These are phyloP conservation scores for Apotomis turbidana DNA, from an alignment of 2,888 invertebrate genomes.

Conservation along the genomic window DNA sequence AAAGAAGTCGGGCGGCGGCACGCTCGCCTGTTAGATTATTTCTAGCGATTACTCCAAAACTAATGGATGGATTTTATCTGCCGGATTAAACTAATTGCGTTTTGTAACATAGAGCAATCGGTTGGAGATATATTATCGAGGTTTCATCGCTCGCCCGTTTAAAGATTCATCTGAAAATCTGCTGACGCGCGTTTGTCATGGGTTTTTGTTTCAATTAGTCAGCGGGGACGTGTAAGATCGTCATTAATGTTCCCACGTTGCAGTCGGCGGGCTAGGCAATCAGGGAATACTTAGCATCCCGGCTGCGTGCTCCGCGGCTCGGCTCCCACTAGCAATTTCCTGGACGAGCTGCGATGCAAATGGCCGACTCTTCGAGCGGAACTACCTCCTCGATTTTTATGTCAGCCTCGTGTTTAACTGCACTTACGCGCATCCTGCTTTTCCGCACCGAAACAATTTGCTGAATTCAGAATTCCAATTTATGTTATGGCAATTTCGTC, in stretches of 20 bases:
- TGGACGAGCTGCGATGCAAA: conserved; percentile 62
- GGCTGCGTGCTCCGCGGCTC: conserved; percentile 46
- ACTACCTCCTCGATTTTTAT: conserved; percentile 47
- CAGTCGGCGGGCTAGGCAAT: conserved; percentile 37
- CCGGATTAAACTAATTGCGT: conserved; percentile 69
- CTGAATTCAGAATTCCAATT: conserved; percentile 29
- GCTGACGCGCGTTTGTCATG: conserved; percentile 38
- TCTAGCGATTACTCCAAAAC: conserved; percentile 57
- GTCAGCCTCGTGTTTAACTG: conserved; percentile 43
- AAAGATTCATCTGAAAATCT: conserved; percentile 39
- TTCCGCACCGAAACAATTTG: conserved; percentile 31
- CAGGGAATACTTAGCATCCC: conserved; percentile 50
- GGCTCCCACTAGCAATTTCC: conserved; percentile 56
- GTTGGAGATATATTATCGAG: conserved; percentile 47
- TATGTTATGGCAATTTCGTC: conserved; percentile 20
- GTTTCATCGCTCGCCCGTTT: conserved; percentile 49
- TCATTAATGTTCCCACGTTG: conserved; percentile 43
- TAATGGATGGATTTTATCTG: conserved; percentile 68
- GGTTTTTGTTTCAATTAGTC: conserved; percentile 40
- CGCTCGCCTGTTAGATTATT: conserved; percentile 54
- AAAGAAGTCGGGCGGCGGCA: conserved; percentile 47
- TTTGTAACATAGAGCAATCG: conserved; percentile 61
- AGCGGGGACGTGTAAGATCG: conserved; percentile 16
- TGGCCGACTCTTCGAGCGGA: conserved; percentile 56
- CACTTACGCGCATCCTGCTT: conserved; percentile 42